A percentile compares a stretch with the other conserved stretches of the same genome.
These are phyloP conservation scores for Formica aserva DNA, from an alignment of 2,888 invertebrate species.

Conservation along the genomic window DNA sequence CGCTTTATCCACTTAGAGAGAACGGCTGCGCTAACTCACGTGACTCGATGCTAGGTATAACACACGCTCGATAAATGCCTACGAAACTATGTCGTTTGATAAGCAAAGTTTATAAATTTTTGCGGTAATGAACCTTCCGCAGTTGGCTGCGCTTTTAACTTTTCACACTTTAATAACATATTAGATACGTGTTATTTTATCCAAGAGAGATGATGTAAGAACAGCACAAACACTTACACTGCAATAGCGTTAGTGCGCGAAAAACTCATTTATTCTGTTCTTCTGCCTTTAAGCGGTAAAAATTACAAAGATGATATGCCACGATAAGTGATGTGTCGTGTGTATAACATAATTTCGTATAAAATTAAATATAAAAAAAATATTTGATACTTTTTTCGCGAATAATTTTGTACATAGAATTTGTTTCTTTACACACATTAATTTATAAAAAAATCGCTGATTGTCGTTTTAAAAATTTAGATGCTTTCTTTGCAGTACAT, in stretches of 20 bases:
- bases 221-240: neutral
- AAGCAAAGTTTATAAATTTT: conserved; percentile 34
- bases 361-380: neutral
- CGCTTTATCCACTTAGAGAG: conserved; percentile 16
- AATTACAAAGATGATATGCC: neutral
- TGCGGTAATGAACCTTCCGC: conserved; percentile 3
- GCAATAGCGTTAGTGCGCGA: neutral
- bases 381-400: neutral
- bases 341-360: neutral
- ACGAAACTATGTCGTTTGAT: conserved; percentile 20
- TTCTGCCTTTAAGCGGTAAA: neutral
- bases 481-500: neutral
- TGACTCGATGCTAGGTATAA: neutral
- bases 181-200: neutral
- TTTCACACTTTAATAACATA: conserved; percentile 5
- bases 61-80: neutral
- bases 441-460: neutral
- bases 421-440: neutral
- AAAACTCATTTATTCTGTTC: neutral
- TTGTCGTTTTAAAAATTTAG: neutral
- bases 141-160: neutral
- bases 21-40: neutral
- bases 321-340: neutral
- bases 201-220: neutral
- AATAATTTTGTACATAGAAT: neutral